Evolutionary conservation across 2,113 vertebrate species (phyloP).

Genomic region (Equus quagga): DNA sequence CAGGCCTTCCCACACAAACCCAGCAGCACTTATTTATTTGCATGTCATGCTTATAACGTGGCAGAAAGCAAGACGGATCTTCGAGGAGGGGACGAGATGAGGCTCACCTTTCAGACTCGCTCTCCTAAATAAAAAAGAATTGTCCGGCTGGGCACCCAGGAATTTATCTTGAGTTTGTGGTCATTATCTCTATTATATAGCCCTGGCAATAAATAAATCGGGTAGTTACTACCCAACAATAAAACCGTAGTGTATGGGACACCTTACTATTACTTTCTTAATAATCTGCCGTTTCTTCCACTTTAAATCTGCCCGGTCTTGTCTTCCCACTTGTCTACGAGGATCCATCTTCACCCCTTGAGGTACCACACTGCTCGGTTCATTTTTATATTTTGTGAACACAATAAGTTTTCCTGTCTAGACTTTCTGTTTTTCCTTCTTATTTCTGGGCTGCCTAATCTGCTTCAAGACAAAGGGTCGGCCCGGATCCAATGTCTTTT

Average conservation of each 20-base stretch:
- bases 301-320: conserved; percentile 83
- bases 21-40: conserved; percentile 82
- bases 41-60: conserved; percentile 86
- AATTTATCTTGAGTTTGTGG: conserved; percentile 88
- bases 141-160: conserved; percentile 82
- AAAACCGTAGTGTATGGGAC: conserved; percentile 86
- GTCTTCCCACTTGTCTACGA: conserved; percentile 61
- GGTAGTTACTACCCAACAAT: conserved; percentile 84
- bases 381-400: conserved; percentile 80
- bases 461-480: conserved; percentile 77
- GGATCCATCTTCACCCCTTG: conserved; percentile 72
- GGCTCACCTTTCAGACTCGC: conserved; percentile 83
- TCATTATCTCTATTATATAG: conserved; percentile 88
- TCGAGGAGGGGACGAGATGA: conserved; percentile 78
- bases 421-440: conserved; percentile 70
- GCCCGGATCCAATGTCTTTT: conserved; percentile 60
- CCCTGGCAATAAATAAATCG: conserved; percentile 86
- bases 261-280: conserved; percentile 87
- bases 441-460: conserved; percentile 50
- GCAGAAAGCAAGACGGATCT: conserved; percentile 86
- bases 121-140: conserved; percentile 88
- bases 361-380: conserved; percentile 73
- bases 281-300: conserved; percentile 81
- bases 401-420: conserved; percentile 80
- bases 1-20: conserved; percentile 74